Conservation (phyloP, 2,797 vertebrate genomes). For the Trematomus bernacchii region DNA sequence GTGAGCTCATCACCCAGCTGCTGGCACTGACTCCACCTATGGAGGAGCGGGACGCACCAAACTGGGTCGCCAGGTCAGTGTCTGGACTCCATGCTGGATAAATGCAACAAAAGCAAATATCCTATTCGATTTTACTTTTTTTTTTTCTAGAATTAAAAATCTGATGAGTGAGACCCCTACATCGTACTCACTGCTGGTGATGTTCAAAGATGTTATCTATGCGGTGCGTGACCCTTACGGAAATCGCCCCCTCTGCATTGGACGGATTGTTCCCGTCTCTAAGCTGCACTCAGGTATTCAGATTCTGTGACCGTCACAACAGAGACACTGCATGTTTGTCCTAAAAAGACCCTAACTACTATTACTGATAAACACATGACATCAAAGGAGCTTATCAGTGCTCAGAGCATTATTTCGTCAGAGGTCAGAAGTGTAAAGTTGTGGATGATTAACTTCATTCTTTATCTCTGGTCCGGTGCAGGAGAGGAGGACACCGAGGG, state of each 20-base stretch:
- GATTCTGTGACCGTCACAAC: not conserved
- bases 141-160: constrained; percentile 92
- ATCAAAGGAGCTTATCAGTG: not conserved
- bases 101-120: not conserved
- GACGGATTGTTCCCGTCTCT: constrained; percentile 92
- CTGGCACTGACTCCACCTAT: constrained; percentile 95
- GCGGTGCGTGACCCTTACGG: constrained; percentile 97
- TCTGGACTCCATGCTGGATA: not conserved
- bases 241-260: constrained; percentile 95
- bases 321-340: constrained; percentile 13
- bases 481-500: constrained; percentile 93
- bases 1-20: constrained; percentile 97
- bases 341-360: not conserved
- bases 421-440: constrained; percentile 26
- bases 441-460: constrained; percentile 38
- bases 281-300: constrained; percentile 90
- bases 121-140: not conserved
- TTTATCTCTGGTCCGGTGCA: constrained; percentile 78
- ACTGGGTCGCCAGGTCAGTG: constrained; percentile 96
- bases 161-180: constrained; percentile 96
- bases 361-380: not conserved
- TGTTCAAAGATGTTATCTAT: constrained; percentile 97
- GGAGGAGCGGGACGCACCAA: constrained; percentile 91
- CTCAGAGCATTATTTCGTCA: not conserved
- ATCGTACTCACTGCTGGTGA: constrained; percentile 94